Evolutionary conservation across 2,888 invertebrate genomes (phyloP).

Genomic region (Chrysolina oricalcia): DNA sequence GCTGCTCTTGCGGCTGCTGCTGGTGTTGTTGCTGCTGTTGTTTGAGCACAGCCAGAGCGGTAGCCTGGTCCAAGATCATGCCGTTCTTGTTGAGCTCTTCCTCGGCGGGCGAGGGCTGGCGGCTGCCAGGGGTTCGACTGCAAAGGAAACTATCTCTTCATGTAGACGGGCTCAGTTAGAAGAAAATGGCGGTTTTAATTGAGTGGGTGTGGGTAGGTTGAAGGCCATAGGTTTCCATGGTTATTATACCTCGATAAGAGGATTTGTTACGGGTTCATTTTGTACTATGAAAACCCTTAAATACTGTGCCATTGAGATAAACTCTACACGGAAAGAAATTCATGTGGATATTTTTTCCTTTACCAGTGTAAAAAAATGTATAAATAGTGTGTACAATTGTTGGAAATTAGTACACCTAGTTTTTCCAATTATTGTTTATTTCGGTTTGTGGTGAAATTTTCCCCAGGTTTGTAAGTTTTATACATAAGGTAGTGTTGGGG

Average conservation of each 20-base stretch:
- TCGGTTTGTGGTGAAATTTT: no score
- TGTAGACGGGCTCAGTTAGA: neutral
- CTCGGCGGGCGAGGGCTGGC: constrained; percentile 94
- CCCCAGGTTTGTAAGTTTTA: no score
- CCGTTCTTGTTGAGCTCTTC: constrained; percentile 81
- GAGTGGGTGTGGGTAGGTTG: neutral
- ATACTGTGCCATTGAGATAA: no score
- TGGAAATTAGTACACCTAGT: no score
- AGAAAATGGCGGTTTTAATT: neutral
- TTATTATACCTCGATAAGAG: neutral
- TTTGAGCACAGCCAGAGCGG: constrained; percentile 73
- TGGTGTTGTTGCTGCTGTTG: constrained; percentile 72
- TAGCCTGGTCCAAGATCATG: constrained; percentile 67
- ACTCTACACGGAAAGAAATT: no score
- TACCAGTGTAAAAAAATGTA: no score
- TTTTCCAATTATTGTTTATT: no score
- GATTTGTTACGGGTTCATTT: no score
- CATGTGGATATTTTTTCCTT: no score
- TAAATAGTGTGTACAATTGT: no score
- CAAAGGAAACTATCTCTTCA: constrained; percentile 61
- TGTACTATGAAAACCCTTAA: no score
- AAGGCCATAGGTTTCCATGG: neutral
- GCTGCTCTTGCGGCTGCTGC: constrained; percentile 64
- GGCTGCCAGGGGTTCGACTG: constrained; percentile 91
- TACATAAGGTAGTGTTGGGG: no score